These are phyloP conservation scores for Aratinga solstitialis DNA, from an alignment of 2,797 vertebrate genomes.

Conservation along the genomic window DNA sequence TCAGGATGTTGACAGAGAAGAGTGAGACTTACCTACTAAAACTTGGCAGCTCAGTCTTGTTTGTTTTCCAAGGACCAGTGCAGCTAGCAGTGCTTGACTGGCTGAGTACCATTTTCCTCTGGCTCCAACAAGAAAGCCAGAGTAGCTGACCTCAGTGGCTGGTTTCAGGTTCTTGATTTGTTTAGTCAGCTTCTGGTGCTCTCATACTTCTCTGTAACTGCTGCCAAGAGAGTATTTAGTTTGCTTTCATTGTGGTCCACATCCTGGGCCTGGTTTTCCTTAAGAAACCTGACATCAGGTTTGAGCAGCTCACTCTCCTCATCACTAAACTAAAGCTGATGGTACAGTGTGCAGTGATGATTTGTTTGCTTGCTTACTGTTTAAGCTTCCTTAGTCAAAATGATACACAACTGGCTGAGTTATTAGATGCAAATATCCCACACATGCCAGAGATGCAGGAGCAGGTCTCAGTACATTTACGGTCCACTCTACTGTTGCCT, in stretches of 20 bases:
- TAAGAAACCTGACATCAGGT: neutral
- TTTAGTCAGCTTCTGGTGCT: constrained; percentile 1
- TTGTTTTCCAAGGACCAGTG: neutral
- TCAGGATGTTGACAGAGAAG: neutral
- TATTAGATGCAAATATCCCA: neutral
- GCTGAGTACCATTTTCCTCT: neutral
- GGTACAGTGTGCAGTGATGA: neutral
- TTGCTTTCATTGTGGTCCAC: neutral
- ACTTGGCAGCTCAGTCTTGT: neutral
- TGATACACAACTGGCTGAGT: neutral
- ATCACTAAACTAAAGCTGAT: neutral
- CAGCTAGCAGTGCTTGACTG: neutral
- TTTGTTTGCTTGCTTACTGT: neutral
- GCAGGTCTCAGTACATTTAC: neutral
- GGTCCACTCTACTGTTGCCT: neutral
- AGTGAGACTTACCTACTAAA: neutral
- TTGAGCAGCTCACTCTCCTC: neutral
- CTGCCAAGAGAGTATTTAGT: neutral
- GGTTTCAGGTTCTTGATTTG: constrained; percentile 12
- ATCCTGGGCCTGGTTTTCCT: neutral
- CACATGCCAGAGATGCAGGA: neutral
- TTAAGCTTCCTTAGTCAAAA: neutral
- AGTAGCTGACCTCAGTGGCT: neutral
- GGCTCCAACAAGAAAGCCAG: neutral
- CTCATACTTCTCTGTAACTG: neutral